phyloP scores from a whole-genome alignment of 2,888 invertebrate genomes.

The Habrosyne pyritoides region DNA sequence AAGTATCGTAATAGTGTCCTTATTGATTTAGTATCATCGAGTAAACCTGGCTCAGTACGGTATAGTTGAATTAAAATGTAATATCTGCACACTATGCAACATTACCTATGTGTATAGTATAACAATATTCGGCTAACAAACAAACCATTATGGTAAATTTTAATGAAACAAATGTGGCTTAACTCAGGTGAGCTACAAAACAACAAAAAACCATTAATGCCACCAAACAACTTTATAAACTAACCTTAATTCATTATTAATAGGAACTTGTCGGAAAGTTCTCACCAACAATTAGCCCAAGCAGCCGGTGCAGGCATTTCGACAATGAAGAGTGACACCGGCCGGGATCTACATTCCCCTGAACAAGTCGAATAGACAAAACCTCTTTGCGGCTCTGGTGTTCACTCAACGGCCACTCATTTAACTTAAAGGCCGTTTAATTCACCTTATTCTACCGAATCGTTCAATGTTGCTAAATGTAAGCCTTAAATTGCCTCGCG shows the following conservation, averaged over 20 bases:
- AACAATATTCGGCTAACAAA: too few relatives aligned
- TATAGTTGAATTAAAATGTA: not conserved
- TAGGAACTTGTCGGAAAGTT: constrained; percentile 25
- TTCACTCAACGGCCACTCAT: not conserved
- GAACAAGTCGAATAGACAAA: constrained; percentile 55
- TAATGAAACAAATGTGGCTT: too few relatives aligned
- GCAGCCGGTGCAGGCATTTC: constrained; percentile 28
- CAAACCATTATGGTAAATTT: too few relatives aligned
- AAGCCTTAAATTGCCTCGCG: not conserved
- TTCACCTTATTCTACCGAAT: not conserved
- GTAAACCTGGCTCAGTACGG: not conserved
- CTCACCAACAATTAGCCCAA: constrained; percentile 45
- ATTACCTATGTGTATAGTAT: too few relatives aligned
- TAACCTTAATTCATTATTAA: constrained; percentile 7
- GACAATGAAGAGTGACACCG: constrained; percentile 56
- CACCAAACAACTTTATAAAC: not conserved
- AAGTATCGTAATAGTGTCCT: constrained; percentile 19
- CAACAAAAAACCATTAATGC: not conserved
- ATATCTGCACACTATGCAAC: not conserved
- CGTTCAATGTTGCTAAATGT: not conserved
- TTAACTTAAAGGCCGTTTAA: not conserved
- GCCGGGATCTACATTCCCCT: constrained; percentile 26
- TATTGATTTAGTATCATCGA: constrained; percentile 17
- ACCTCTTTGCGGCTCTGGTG: constrained; percentile 38
- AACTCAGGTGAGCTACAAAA: too few relatives aligned